These are phyloP conservation scores for Myiopsitta monachus DNA, from an alignment of 2,113 vertebrate genomes.

Conservation along the genomic window DNA sequence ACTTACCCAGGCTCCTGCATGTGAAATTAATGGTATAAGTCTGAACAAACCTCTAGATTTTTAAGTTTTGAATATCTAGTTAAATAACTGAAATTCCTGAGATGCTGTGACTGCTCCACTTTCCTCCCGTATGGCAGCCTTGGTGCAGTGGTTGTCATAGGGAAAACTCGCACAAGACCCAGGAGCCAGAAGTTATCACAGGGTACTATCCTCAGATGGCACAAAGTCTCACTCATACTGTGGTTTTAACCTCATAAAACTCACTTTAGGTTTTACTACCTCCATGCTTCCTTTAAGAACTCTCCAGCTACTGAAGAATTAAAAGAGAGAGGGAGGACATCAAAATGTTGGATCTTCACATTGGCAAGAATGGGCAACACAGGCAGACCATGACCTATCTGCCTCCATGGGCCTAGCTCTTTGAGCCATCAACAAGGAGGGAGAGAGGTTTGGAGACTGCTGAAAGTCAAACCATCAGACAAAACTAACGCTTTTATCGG, in stretches of 20 bases:
- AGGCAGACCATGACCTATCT: neutral
- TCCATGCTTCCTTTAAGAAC: neutral
- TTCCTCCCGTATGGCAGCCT: neutral
- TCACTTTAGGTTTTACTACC: neutral
- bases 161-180: neutral
- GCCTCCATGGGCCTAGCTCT: rapidly evolving
- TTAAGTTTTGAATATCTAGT: neutral
- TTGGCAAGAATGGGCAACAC: rapidly evolving
- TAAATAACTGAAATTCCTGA: neutral
- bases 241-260: neutral
- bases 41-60: neutral
- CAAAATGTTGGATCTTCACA: rapidly evolving
- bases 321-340: neutral
- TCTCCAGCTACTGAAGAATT: neutral
- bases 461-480: neutral
- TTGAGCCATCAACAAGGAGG: rapidly evolving
- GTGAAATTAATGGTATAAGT: neutral
- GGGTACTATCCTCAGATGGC: neutral
- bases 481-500: neutral
- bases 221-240: rapidly evolving
- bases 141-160: rapidly evolving
- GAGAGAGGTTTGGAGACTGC: rapidly evolving
- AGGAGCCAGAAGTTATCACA: neutral
- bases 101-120: neutral
- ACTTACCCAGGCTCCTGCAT: neutral